Base-by-base conservation (phyloP, 2,797 vertebrate genomes). In the Artibeus lituratus region DNA sequence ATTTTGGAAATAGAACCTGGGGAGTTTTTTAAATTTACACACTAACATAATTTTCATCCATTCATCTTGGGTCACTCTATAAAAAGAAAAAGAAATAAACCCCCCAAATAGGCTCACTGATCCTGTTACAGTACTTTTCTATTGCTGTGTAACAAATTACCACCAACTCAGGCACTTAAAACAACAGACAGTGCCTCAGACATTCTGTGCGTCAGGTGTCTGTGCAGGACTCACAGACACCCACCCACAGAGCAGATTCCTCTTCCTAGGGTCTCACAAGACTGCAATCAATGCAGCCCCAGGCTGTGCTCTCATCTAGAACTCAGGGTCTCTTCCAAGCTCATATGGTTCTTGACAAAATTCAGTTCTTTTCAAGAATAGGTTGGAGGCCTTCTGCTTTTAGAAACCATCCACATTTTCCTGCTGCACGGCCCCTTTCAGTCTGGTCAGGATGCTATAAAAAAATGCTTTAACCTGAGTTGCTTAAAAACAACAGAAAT, bases 11-110 rank as follows among this genome's bases (percentile, higher is more conserved):
- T 3, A 87, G 53, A 76, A 77, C 35, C 35, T 87, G 15, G 51
- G 67, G 91, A 92, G 93, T 39, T 62, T 92, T 72, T 42, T 87
- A 85, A 49, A 94, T 72, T 59, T 26, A 90, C 2, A 35, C 55
- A 76, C 26, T 39, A 53, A 91, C 18, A 69, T 16, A 95, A 73
- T 80, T 62, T 93, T 26, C 24, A 85, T 35, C 24, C 32, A 74
- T 67, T 94, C 57, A 70, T 32, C 18, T 22, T 32, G 10, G 51
- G 35, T 90, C 39, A 73, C 10, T 95, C 42, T 81, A 77, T 16
- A 87, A 53, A 86, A 85, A 94, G 42, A 94, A 18, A 47, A 85
- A 92, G 59, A 87, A 94, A 85, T 72, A 90, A 96, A 53, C 85
- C 49, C 47, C 12, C 70, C 89, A 62, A 94, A 42, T 84, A 83